Evolutionary conservation across 2,888 invertebrate species (phyloP).

Genomic region (Pachydiplax longipennis): DNA sequence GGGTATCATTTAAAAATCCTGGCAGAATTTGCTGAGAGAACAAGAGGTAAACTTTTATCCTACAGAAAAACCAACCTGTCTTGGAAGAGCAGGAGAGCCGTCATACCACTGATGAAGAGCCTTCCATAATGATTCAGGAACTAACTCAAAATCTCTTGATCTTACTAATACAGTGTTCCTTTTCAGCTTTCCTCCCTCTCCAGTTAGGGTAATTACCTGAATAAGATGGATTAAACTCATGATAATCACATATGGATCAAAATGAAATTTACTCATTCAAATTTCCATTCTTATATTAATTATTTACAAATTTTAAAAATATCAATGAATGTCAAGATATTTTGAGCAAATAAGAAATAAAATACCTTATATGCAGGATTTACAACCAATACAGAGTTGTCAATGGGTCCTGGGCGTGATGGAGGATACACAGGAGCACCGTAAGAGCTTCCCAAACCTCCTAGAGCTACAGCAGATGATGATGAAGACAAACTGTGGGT

Average conservation of each 20-base stretch:
- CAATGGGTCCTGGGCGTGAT: constrained; percentile 72
- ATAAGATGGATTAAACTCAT: background rate
- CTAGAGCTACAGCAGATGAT: constrained; percentile 24
- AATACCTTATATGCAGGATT: constrained; percentile 68
- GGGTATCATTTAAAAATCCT: no score
- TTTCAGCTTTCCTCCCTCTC: constrained; percentile 86
- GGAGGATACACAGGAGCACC: constrained; percentile 15
- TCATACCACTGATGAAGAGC: constrained; percentile 86
- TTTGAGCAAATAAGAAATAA: background rate
- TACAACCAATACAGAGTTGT: constrained; percentile 75
- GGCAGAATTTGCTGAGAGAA: no score
- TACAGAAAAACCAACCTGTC: constrained; percentile 64
- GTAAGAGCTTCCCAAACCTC: constrained; percentile 27
- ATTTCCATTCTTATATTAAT: background rate
- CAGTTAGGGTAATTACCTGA: constrained; percentile 77
- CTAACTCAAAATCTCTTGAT: constrained; percentile 83
- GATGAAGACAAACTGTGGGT: constrained; percentile 31
- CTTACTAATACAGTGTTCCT: constrained; percentile 76
- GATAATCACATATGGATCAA: background rate
- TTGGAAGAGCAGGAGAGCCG: constrained; percentile 79
- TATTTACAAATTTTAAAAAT: no score
- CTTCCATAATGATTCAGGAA: constrained; percentile 88
- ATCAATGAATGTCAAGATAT: background rate
- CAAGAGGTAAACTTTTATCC: background rate
- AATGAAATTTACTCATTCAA: background rate